Percentiles rank a stretch among this genome's conserved stretches.
phyloP scores from a whole-genome alignment of 2,888 invertebrate genomes.

The Tanaodytes sp. region DNA sequence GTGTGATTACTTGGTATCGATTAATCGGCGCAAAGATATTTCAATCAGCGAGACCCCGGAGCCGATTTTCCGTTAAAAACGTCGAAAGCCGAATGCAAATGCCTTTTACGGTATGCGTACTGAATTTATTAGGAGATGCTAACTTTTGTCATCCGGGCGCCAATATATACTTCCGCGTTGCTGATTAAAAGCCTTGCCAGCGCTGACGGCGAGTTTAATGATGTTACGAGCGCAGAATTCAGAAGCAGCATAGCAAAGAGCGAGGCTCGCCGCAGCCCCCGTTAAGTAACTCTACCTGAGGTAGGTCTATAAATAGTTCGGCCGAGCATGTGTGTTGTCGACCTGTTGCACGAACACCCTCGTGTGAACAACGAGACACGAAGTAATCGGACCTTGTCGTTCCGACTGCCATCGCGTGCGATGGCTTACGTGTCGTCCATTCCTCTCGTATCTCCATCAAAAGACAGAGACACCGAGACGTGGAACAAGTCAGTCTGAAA shows the following conservation, averaged over 20 bases:
- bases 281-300: conserved; percentile 63
- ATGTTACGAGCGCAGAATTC: conserved; percentile 37
- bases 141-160: neutral
- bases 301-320: conserved; percentile 65
- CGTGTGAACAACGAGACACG: conserved; percentile 66
- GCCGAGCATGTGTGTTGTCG: conserved; percentile 59
- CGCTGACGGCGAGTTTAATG: conserved; percentile 21
- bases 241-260: conserved; percentile 26
- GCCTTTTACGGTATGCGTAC: neutral
- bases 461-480: conserved; percentile 1
- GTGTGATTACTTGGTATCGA: no score
- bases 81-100: no score
- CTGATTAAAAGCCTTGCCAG: conserved; percentile 28
- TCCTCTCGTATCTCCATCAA: conserved; percentile 31
- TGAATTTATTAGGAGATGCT: neutral
- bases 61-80: neutral
- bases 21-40: conserved; percentile 37
- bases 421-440: conserved; percentile 50
- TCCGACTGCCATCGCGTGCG: conserved; percentile 53
- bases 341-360: conserved; percentile 67
- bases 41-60: conserved; percentile 18
- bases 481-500: neutral
- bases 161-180: conserved; percentile 28
- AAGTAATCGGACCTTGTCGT: conserved; percentile 63
- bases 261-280: conserved; percentile 25